Evolutionary conservation across 2,113 vertebrate genomes (phyloP), one percentile per base, ranked within the genome.

Genomic region (Carlito syrichta): DNA sequence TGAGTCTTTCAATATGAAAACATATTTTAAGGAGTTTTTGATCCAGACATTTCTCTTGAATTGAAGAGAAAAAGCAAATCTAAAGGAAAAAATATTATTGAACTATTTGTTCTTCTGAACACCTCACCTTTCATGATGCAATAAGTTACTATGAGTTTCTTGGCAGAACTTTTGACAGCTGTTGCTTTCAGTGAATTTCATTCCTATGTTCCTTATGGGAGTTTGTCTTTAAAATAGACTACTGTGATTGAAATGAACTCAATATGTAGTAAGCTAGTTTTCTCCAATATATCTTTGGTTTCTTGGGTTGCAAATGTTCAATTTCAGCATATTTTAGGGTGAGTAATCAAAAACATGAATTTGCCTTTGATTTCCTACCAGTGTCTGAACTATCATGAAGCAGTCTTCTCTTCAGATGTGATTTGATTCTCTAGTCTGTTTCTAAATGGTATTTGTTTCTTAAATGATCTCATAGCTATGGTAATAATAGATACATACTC

Each of bases 101-200:
- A 97, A 97, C 82, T 83, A 78, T 94, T 88, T 97, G 91, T 96
- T 96, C 78, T 97, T 95, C 82, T 82, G 86, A 97, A 95, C 86
- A 96, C 85, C 86, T 96, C 68, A 94, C 66, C 86, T 97, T 96
- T 97, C 96, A 96, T 91, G 95, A 94, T 96, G 76, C 78, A 96
- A 73, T 97, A 94, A 54, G 50, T 97, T 94, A 91, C 95, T 92
- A 86, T 71, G 60, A 91, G 91, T 93, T 96, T 97, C 96, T 97
- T 98, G 97, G 96, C 96, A 97, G 96, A 86, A 89, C 83, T 85
- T 97, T 95, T 69, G 68, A 97, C 88, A 95, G 93, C 94, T 97
- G 78, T 97, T 97, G 68, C 88, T 98, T 94, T 95, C 69, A 96
- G 48, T 94, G 54, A 89, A 95, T 97, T 95, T 94, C 92, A 96